Evolutionary conservation across 2,888 invertebrate genomes (phyloP).

Genomic region (Silvanus unidentatus): DNA sequence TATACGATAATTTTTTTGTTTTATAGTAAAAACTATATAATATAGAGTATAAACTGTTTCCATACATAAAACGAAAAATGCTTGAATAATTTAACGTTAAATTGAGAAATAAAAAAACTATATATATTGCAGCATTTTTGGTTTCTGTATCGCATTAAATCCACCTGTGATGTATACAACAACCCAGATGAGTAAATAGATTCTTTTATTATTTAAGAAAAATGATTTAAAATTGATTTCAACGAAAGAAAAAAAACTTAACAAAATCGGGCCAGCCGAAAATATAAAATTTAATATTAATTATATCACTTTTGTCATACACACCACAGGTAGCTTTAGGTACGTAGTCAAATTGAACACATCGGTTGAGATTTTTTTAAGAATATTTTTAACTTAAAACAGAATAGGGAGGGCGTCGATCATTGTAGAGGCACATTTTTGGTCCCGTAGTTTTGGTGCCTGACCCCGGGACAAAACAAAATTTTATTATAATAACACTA

Average conservation of each 20-base stretch:
- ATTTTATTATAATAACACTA: constrained; percentile 18
- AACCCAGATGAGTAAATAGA: constrained; percentile 19
- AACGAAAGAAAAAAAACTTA: constrained; percentile 9
- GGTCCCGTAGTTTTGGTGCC: constrained; percentile 30
- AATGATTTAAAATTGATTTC: constrained; percentile 7
- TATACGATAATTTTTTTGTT: constrained; percentile 44
- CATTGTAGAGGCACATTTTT: constrained; percentile 26
- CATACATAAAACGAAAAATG: constrained; percentile 40
- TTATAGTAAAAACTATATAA: constrained; percentile 45
- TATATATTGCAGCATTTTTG: constrained; percentile 30
- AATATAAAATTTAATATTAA: constrained; percentile 22
- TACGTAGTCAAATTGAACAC: constrained; percentile 46
- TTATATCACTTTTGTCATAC: constrained; percentile 35
- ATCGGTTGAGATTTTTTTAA: constrained; percentile 40
- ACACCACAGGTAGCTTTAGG: constrained; percentile 43
- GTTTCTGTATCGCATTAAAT: constrained; percentile 36
- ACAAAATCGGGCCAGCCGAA: constrained; percentile 38
- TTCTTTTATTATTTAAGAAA: too few relatives aligned
- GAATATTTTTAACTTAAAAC: constrained; percentile 36
- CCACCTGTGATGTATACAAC: constrained; percentile 44
- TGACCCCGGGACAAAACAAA: constrained; percentile 26
- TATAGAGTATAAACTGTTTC: constrained; percentile 34
- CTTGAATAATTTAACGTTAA: constrained; percentile 16
- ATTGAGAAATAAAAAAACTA: neutral
- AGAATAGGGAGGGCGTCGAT: constrained; percentile 29